Base-by-base conservation (phyloP, 2,797 vertebrate species). In the Pangasius larnaudii region DNA sequence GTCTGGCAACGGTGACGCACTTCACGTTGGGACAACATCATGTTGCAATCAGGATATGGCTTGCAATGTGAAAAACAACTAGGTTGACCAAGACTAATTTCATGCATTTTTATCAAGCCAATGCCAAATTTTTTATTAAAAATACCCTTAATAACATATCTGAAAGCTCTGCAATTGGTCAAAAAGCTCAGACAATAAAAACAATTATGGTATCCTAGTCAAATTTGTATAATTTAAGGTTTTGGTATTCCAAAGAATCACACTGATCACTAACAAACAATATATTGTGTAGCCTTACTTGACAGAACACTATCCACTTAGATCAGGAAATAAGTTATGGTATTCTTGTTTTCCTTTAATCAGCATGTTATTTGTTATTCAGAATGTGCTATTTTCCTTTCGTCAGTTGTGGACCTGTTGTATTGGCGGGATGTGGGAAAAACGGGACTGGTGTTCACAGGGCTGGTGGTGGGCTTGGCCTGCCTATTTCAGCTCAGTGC, bases 401-500 rank as follows among this genome's bases (percentile, higher is more conserved):
- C 1, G 3, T 83, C 94, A 96, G 96, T 96, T 88, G 93, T 95
- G 88, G 96, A 97, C 91, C 94, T 99, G 94, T 92, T 99, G 90
- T 98, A 97, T 84, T 98, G 98, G 98, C 94, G 96, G 87, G 95
- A 95, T 67, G 85, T 96, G 65, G 89, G 92, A 90, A 94, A 89
- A 74, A 98, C 97, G 0, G 97, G 95, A 0, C 92, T 95, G 89
- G 95, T 96, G 77, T 97, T 99, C 93, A 97, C 96, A 0, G 96
- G 97, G 22, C 89, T 97, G 86, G 96, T 98, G 95, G 94, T 97
- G 61, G 93, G 95, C 7, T 94, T 99, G 91, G 95, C 97, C 87
- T 96, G 96, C 91, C 93, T 98, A 92, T 96, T 97, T 58, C 97
- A 98, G 94, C 96, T 98, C 92, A 99, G 97, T 59, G 94, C 94